A percentile compares a stretch with the other conserved stretches of the same genome.
These are phyloP conservation scores for Macquaria australasica DNA, from an alignment of 2,113 vertebrate species.

Conservation along the genomic window DNA sequence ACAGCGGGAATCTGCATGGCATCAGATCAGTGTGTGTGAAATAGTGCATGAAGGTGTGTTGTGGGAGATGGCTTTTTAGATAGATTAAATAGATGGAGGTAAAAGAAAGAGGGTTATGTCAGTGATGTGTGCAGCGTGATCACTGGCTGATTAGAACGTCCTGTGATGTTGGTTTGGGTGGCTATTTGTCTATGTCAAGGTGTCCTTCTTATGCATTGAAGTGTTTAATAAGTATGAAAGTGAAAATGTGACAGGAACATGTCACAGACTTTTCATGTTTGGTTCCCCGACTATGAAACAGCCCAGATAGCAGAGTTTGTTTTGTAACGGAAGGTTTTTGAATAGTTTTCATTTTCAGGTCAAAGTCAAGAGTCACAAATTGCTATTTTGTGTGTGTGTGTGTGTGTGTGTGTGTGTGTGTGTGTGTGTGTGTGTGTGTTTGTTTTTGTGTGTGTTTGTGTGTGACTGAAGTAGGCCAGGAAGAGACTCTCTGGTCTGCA, in stretches of 20 bases:
- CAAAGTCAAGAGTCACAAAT: conserved; percentile 31
- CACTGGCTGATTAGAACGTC: neutral
- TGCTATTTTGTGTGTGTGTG: neutral
- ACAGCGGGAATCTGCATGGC: neutral
- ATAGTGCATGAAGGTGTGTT: conserved; percentile 49
- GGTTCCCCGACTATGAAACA: neutral
- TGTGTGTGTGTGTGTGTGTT: conserved; percentile 2
- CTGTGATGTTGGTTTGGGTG: neutral
- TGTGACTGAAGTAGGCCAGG: conserved; percentile 46
- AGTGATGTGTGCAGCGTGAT: neutral
- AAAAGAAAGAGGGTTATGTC: neutral
- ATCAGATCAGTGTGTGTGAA: conserved; percentile 29
- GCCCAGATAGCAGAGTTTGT: neutral
- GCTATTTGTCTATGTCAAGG: neutral
- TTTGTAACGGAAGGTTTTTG: neutral
- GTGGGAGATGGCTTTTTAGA: conserved; percentile 6
- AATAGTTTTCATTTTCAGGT: conserved; percentile 34
- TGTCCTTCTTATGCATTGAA: neutral
- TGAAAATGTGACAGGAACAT: neutral
- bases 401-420: neutral
- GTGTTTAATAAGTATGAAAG: neutral
- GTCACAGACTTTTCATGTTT: neutral
- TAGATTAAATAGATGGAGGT: conserved; percentile 49
- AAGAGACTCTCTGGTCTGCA: conserved; percentile 10
- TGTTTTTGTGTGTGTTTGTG: no score